These are phyloP conservation scores for Taenioides sp. DNA, from an alignment of 2,797 vertebrate species.

Conservation along the genomic window DNA sequence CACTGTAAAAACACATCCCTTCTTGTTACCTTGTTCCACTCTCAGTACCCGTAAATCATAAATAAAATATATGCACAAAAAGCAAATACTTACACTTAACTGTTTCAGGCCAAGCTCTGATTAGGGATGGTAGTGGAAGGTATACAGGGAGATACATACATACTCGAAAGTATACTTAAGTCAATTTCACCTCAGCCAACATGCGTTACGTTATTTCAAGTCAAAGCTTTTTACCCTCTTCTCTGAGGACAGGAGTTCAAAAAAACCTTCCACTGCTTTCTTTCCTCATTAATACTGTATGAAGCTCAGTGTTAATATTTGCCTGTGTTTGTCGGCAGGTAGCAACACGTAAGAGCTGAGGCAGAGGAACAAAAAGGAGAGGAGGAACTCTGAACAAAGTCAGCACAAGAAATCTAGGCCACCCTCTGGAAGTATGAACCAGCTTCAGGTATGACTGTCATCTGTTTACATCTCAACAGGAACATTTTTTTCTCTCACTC, in stretches of 20 bases:
- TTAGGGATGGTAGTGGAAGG: not conserved
- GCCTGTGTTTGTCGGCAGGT: constrained; percentile 63
- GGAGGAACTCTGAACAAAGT: constrained; percentile 60
- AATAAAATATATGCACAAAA: not conserved
- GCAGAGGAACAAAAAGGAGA: constrained; percentile 48
- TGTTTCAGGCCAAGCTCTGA: not conserved
- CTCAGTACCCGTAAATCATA: not conserved
- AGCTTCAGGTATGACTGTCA: constrained; percentile 57
- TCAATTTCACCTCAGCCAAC: constrained; percentile 25
- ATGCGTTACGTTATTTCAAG: constrained; percentile 40
- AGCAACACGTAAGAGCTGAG: constrained; percentile 61
- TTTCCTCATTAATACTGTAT: constrained; percentile 73
- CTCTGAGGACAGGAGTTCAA: constrained; percentile 47
- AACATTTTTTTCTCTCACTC: constrained; percentile 20
- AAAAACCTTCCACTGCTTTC: constrained; percentile 48
- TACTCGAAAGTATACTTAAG: constrained; percentile 21
- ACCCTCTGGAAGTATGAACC: constrained; percentile 57
- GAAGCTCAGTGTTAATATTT: constrained; percentile 67
- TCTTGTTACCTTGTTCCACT: not conserved
- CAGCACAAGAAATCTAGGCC: constrained; percentile 68
- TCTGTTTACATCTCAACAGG: constrained; percentile 40
- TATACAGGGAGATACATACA: constrained; percentile 7
- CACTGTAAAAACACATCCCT: not conserved
- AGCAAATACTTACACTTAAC: not conserved
- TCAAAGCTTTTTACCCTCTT: constrained; percentile 32